Evolutionary conservation across 2,797 vertebrate genomes (phyloP).

Genomic region (Cossypha polioptera): DNA sequence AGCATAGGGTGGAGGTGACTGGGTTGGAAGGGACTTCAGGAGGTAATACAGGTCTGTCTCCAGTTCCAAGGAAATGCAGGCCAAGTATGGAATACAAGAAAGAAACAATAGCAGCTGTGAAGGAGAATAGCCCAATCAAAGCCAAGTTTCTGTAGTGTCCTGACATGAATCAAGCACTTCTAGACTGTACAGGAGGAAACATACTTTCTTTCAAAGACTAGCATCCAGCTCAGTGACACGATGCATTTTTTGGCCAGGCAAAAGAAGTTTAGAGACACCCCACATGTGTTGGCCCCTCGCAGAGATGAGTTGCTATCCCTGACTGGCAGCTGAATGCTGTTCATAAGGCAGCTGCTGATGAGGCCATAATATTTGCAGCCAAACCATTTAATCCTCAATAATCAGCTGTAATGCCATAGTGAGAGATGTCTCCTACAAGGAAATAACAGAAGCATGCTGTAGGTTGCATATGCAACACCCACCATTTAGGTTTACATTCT

Average conservation of each 20-base stretch:
- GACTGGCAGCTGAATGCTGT: fast-evolving
- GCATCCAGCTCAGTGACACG: neutral
- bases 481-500: neutral
- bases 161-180: neutral
- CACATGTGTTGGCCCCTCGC: neutral
- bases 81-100: neutral
- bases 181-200: neutral
- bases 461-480: neutral
- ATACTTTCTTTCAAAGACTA: neutral
- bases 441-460: neutral
- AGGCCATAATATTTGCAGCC: neutral
- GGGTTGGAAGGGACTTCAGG: neutral
- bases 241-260: neutral
- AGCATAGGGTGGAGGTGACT: neutral
- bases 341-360: neutral
- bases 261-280: neutral
- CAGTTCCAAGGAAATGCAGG: neutral
- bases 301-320: neutral
- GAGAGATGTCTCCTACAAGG: neutral
- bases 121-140: neutral
- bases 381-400: neutral
- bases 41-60: neutral
- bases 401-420: too few relatives aligned
- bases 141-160: neutral
- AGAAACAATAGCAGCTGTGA: neutral